Base-by-base conservation (phyloP, 2,888 invertebrate genomes). In the Drosophila anomelani region DNA sequence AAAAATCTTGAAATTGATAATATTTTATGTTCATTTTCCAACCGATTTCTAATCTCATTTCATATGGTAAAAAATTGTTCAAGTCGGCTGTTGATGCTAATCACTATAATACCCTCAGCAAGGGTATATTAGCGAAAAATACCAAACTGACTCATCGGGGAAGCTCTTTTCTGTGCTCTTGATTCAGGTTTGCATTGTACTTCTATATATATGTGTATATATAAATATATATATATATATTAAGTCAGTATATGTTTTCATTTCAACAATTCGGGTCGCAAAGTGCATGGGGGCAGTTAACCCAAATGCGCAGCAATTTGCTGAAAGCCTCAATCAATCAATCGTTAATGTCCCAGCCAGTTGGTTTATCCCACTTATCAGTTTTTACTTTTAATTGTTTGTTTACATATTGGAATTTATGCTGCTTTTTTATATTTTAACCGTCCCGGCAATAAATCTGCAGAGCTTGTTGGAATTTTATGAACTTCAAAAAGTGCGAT, bases 341-440 rank as follows among this genome's bases (percentile, higher is more conserved):
- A 49, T 56, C 47, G 70, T 36, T 67, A 69, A 69, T 68, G 70
- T 69, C 56, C 56, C 39, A 55, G 69, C 70, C 68, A 68, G 67
- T 67, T 47, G 69, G 67, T 29, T 55, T n/a, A 36, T 69, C 6
- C 39, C 47, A 41, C 23, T 67, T 67, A 55, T 67, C 67, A 47
- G 70, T 36, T 55, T 55, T 67, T 47, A 47, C 67, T 49, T 47
- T 54, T 69, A 55, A 67, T 67, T 26, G 38, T 29, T 29, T 49
- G 69, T 41, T 46, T 66, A 66, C 68, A 38, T 36, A 12, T n/a
- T 17, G 38, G 17, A 12, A 47, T 17, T 47, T 29, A 47, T 47
- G n/a, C n/a, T n/a, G 3, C 29, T 17, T 64, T 64, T 62, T 61
- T 44, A 8, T 57, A 17, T 38, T 47, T 39, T 20, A 41, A 29